Percentiles rank a stretch among this genome's conserved stretches.
These are phyloP conservation scores for Aleiodes leptofemur DNA, from an alignment of 2,888 invertebrate species.

Conservation along the genomic window DNA sequence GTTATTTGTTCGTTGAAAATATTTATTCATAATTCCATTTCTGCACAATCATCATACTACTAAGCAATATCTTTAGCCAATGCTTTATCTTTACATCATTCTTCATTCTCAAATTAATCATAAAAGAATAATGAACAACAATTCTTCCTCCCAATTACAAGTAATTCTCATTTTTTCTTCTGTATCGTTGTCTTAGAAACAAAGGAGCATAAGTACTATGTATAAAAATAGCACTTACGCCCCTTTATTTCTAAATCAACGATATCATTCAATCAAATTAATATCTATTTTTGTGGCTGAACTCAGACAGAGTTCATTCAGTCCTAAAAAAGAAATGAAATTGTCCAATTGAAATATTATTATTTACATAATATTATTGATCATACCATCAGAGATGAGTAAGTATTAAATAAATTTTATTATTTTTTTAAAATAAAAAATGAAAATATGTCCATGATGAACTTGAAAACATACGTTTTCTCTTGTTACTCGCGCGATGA, in stretches of 20 bases:
- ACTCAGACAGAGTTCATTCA: constrained; percentile 57
- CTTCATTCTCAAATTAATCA: constrained; percentile 43
- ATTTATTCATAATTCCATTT: constrained; percentile 65
- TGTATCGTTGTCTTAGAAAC: too few relatives aligned
- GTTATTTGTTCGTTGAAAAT: constrained; percentile 63
- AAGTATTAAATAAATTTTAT: too few relatives aligned
- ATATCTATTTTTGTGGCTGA: too few relatives aligned
- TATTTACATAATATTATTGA: constrained; percentile 38
- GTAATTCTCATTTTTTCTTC: constrained; percentile 28
- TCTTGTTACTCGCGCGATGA: too few relatives aligned
- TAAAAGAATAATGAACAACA: constrained; percentile 59
- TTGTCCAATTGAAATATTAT: constrained; percentile 47
- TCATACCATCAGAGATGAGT: too few relatives aligned
- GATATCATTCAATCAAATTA: constrained; percentile 42
- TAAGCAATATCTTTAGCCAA: constrained; percentile 54
- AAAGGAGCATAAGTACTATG: too few relatives aligned
- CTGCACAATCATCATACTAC: constrained; percentile 63
- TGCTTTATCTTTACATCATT: constrained; percentile 52
- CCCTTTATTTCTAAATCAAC: too few relatives aligned
- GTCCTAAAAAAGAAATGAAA: constrained; percentile 58
- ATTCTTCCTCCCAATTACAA: constrained; percentile 38
- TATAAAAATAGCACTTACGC: too few relatives aligned
- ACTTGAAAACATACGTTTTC: too few relatives aligned
- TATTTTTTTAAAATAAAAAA: too few relatives aligned
- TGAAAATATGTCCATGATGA: too few relatives aligned